Base-by-base conservation (phyloP, 53 echinoderm and acorn worm genomes). In the Astropecten irregularis region DNA sequence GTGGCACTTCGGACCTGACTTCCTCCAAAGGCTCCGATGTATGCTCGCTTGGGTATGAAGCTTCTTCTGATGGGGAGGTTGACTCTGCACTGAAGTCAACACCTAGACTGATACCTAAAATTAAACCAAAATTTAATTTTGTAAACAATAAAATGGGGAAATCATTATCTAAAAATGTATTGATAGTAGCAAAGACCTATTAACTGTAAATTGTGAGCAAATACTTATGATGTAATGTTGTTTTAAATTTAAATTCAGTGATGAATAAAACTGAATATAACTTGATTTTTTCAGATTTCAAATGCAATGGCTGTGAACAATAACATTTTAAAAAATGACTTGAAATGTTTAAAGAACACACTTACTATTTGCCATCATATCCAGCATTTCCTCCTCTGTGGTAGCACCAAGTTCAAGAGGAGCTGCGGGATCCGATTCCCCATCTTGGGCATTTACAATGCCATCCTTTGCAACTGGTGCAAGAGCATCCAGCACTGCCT, bases 331-430 rank as follows among this genome's bases (percentile, higher is more conserved):
- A 5, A 42, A 11, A n/a, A n/a, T 42, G 42, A 42, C 42, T 42
- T 42, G 42, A 11, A 8, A 42, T 42, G 42, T 51, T 54, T 54
- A 54, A 25, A 22, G 54, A 54, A 54, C 20, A 54, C 2, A 49
- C 23, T 31, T 70, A 70, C 70, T 31, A 49, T 69, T 69, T 30
- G 48, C 69, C 47, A 49, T 16, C 42, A 58, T 58, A 16, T 58
- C 59, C 13, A 58, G 30, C 59, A 58, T 58, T 29, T 58, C 59
- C 59, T 58, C 59, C 28, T 11, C 30, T 58, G 30, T 48, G 16
- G 11, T 29, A 49, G 47, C 69, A 26, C 29, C 47, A 26, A 69
- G 31, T 70, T 39, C 8, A 19, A 69, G 15, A 37, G 44, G 15
- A 48, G 29, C 49, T 31, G 35, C 20, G 30, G 71, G 71, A 3